These are phyloP conservation scores for Stegodyphus mimosarum DNA, from an alignment of 1,140 invertebrate genomes.

Conservation along the genomic window DNA sequence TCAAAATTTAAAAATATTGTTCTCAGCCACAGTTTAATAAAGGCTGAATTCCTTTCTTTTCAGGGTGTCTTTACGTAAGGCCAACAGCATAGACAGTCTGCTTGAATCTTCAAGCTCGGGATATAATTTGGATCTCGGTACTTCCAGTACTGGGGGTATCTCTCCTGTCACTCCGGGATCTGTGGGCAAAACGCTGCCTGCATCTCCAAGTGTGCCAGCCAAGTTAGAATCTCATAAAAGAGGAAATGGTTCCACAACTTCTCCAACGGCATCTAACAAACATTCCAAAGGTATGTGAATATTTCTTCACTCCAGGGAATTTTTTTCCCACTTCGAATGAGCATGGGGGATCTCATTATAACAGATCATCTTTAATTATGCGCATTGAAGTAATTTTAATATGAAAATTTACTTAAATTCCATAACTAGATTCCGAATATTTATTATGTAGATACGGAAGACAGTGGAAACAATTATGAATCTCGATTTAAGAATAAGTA, in stretches of 20 bases:
- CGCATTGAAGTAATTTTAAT: too few relatives aligned
- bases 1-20: too few relatives aligned
- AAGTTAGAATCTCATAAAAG: constrained; percentile 63
- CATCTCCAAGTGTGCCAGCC: constrained; percentile 56
- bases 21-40: neutral
- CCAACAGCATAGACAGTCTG: constrained; percentile 65
- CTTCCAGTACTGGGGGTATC: neutral
- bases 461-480: too few relatives aligned
- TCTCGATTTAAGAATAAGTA: too few relatives aligned
- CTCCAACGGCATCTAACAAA: constrained; percentile 56
- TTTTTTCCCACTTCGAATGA: too few relatives aligned
- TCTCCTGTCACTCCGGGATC: neutral
- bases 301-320: neutral
- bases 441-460: too few relatives aligned
- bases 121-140: constrained; percentile 19
- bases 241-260: constrained; percentile 56
- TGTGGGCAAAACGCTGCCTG: constrained; percentile 37
- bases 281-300: constrained; percentile 46
- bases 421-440: too few relatives aligned
- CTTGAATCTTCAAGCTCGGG: constrained; percentile 59
- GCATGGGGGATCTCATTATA: too few relatives aligned
- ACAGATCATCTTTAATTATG: too few relatives aligned
- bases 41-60: neutral
- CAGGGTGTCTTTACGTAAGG: constrained; percentile 60
- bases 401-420: too few relatives aligned